Percentiles rank a stretch among this genome's conserved stretches.
Conservation (phyloP, 2,888 invertebrate genomes). For the Ophion slaviceki region DNA sequence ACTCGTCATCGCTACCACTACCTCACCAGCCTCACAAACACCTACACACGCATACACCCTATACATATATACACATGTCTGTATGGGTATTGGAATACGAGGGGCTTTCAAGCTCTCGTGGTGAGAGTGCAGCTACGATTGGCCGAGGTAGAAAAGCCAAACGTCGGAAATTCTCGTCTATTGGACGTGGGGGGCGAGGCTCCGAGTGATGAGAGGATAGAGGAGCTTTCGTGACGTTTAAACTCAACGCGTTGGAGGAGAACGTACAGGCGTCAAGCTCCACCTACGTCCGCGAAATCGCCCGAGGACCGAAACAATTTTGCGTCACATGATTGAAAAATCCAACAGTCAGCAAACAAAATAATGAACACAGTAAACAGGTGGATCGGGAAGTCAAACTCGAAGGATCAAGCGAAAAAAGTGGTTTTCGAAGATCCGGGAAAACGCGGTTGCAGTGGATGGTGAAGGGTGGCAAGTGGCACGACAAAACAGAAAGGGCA, state of each 20-base stretch:
- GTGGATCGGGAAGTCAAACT: not conserved
- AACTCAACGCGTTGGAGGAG: constrained; percentile 60
- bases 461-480: too few species aligned
- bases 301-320: constrained; percentile 1
- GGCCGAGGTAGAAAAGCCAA: constrained; percentile 72
- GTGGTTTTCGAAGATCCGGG: too few species aligned
- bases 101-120: constrained; percentile 56
- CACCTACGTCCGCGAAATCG: constrained; percentile 63
- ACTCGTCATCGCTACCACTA: constrained; percentile 60
- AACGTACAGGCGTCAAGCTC: constrained; percentile 64
- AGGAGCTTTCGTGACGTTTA: constrained; percentile 54
- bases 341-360: not conserved
- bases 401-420: too few species aligned
- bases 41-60: not conserved
- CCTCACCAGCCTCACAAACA: not conserved
- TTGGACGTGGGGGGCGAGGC: constrained; percentile 81
- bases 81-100: constrained; percentile 8
- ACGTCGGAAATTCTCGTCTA: constrained; percentile 70
- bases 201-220: constrained; percentile 58
- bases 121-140: constrained; percentile 68
- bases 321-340: not conserved
- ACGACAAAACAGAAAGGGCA: too few species aligned
- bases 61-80: not conserved
- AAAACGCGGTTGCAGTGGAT: too few species aligned
- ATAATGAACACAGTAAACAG: not conserved